Percentiles rank a stretch among this genome's conserved stretches.
These are phyloP conservation scores for Actinia tenebrosa DNA, from an alignment of 64 coral and sea anemone genomes.

Conservation along the genomic window DNA sequence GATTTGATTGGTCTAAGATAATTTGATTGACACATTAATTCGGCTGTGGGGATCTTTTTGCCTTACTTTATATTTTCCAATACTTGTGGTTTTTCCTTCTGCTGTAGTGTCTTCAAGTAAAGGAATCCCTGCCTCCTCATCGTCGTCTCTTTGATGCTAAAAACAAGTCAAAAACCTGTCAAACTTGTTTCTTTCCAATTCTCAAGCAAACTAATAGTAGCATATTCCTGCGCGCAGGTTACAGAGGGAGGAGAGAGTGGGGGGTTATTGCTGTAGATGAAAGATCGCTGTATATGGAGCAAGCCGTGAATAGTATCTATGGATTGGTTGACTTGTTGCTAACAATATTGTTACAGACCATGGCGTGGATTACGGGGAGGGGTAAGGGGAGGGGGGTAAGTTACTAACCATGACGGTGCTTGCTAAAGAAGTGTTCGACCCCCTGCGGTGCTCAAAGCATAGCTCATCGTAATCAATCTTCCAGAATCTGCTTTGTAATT, in stretches of 20 bases:
- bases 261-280: too few species aligned
- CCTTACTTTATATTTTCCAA: conserved; percentile 50
- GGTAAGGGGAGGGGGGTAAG: too few species aligned
- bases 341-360: too few species aligned
- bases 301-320: too few species aligned
- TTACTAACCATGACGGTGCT: conserved; percentile 41
- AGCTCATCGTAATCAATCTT: conserved; percentile 85
- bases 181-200: not conserved
- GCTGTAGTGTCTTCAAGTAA: conserved; percentile 36
- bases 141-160: conserved; percentile 16
- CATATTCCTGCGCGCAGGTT: too few species aligned
- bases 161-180: not conserved
- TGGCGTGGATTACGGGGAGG: too few species aligned
- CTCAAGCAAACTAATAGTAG: not conserved
- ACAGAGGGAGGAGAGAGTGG: too few species aligned
- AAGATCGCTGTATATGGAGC: too few species aligned
- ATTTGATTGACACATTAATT: not conserved
- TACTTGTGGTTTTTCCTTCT: conserved; percentile 51
- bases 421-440: conserved; percentile 69
- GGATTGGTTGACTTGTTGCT: too few species aligned
- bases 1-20: not conserved
- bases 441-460: conserved; percentile 68
- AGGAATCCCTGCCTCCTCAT: conserved; percentile 24
- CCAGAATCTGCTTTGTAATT: conserved; percentile 79
- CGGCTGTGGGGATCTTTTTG: too few species aligned